A percentile compares a stretch with the other conserved stretches of the same genome.
These are phyloP conservation scores for Lithobius niger DNA, from an alignment of 1,140 invertebrate genomes.

Conservation along the genomic window DNA sequence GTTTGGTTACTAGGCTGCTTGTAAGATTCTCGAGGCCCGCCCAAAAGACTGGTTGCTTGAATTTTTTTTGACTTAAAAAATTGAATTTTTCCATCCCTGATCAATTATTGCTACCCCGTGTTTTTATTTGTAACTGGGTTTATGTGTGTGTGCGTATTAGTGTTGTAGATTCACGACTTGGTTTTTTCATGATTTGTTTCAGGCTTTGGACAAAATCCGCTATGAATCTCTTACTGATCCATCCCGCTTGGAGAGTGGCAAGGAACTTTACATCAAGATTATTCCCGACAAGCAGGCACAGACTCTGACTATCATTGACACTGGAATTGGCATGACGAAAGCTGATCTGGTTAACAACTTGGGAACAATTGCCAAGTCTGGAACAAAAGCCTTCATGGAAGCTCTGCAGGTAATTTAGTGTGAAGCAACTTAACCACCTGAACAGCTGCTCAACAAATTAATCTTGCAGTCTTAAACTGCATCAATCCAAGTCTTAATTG, in stretches of 20 bases:
- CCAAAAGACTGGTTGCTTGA: no score
- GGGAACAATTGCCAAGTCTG: slow-evolving; percentile 91
- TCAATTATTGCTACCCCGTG: no score
- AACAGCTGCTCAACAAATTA: neutral
- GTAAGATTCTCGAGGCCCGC: no score
- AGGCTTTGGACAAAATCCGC: slow-evolving; percentile 44
- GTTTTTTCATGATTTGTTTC: slow-evolving; percentile 1
- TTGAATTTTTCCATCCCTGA: no score
- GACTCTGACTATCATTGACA: slow-evolving; percentile 81
- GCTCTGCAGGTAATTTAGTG: slow-evolving; percentile 47
- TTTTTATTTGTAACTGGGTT: no score
- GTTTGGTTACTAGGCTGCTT: no score
- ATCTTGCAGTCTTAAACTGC: neutral
- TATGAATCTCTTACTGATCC: slow-evolving; percentile 87
- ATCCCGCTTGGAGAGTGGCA: slow-evolving; percentile 63
- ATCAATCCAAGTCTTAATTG: neutral
- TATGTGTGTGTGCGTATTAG: no score
- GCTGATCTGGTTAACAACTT: slow-evolving; percentile 89
- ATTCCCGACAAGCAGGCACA: slow-evolving; percentile 78
- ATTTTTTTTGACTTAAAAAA: no score
- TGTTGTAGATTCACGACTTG: no score
- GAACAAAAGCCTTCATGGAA: slow-evolving; percentile 95
- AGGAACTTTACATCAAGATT: slow-evolving; percentile 82
- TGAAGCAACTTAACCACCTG: no score
- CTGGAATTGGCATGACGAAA: slow-evolving; percentile 93